Evolutionary conservation across 2,113 vertebrate genomes (phyloP).

Genomic region (Phainopepla nitens): DNA sequence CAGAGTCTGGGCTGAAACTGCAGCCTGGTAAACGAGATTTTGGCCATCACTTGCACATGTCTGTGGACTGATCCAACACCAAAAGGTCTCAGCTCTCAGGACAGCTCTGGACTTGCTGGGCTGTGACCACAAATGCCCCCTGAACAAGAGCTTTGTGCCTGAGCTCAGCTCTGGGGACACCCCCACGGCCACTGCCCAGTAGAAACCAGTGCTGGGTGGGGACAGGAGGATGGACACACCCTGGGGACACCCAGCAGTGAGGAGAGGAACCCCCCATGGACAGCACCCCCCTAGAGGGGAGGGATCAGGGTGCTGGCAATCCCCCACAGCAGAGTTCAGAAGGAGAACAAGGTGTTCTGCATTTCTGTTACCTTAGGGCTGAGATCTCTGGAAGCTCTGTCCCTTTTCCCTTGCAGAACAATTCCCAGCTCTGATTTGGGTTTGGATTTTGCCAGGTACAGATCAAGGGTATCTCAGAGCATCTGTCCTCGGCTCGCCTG

Average conservation of each 20-base stretch:
- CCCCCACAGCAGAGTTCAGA: fast-evolving
- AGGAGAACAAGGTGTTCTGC: not conserved
- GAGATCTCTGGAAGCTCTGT: not conserved
- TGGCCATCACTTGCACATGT: not conserved
- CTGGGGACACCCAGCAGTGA: not conserved
- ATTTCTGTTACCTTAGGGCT: not conserved
- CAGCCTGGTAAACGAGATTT: not conserved
- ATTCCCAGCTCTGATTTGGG: not conserved
- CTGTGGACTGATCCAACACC: not conserved
- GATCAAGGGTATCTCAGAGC: not conserved
- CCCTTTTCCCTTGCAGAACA: not conserved
- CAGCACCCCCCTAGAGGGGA: not conserved
- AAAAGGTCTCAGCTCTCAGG: not conserved
- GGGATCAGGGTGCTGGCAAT: not conserved
- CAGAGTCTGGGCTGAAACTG: not conserved
- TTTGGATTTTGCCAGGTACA: not conserved
- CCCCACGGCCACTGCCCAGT: not conserved
- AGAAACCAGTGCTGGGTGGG: not conserved
- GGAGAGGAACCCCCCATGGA: not conserved
- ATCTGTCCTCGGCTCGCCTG: not conserved
- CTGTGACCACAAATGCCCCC: not conserved
- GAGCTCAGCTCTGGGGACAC: not conserved
- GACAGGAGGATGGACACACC: not conserved
- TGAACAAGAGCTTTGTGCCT: not conserved
- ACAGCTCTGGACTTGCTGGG: not conserved